Conservation (phyloP, 2,888 invertebrate species). For the Tortrix viridana region DNA sequence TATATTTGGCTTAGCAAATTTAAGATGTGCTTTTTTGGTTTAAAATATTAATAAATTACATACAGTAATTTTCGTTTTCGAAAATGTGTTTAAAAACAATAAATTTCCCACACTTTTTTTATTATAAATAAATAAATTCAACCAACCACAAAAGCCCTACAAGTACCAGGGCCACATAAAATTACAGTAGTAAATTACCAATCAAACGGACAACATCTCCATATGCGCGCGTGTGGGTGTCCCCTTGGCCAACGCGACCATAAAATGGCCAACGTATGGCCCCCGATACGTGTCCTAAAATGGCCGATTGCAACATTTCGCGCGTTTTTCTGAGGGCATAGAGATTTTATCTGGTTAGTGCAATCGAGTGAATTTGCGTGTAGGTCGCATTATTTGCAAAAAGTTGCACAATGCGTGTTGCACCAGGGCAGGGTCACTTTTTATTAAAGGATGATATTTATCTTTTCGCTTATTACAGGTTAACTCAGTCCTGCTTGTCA, state of each 20-base stretch:
- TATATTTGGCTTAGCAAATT: too few relatives aligned
- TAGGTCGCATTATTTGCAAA: conserved; percentile 32
- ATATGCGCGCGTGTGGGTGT: conserved; percentile 40
- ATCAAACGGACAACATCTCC: conserved; percentile 32
- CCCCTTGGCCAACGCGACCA: conserved; percentile 31
- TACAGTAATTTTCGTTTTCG: not conserved
- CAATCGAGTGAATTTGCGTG: conserved; percentile 35
- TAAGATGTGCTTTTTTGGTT: too few relatives aligned
- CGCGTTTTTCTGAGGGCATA: conserved; percentile 24
- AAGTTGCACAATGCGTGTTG: conserved; percentile 12
- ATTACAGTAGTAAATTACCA: conserved; percentile 37
- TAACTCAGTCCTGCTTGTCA: too few relatives aligned
- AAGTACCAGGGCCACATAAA: conserved; percentile 30
- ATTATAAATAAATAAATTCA: not conserved
- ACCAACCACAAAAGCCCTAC: conserved; percentile 15
- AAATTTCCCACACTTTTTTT: not conserved
- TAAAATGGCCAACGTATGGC: conserved; percentile 42
- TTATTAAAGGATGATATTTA: too few relatives aligned
- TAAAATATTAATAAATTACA: too few relatives aligned
- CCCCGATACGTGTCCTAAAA: conserved; percentile 38
- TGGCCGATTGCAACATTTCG: conserved; percentile 39
- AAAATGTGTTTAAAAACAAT: not conserved
- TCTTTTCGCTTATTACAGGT: too few relatives aligned
- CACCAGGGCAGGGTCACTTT: not conserved
- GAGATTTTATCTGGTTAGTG: conserved; percentile 36